phyloP scores from a whole-genome alignment of 2,888 invertebrate species.

The Scaeva pyrastri region DNA sequence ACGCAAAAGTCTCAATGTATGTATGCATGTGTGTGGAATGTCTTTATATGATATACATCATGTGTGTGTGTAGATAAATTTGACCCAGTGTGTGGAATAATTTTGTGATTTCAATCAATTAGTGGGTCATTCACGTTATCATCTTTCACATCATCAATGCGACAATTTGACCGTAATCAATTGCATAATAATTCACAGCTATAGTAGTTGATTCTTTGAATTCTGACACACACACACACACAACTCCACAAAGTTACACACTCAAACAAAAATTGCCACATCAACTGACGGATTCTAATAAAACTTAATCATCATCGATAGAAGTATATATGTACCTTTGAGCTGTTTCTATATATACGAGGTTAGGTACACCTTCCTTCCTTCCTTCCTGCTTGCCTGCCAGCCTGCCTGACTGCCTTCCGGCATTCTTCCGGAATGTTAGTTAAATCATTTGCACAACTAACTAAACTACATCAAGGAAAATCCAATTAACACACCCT shows the following conservation, averaged over 20 bases:
- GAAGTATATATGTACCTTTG: not conserved
- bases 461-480: constrained; percentile 6
- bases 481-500: constrained; percentile 58
- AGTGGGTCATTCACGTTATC: constrained; percentile 8
- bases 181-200: constrained; percentile 31
- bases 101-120: constrained; percentile 28
- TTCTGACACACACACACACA: not conserved
- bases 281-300: not conserved
- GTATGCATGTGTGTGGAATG: no score
- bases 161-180: constrained; percentile 24
- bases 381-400: not conserved
- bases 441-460: constrained; percentile 26
- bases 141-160: constrained; percentile 12
- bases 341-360: not conserved
- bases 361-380: constrained; percentile 31
- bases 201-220: not conserved
- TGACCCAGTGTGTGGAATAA: constrained; percentile 7
- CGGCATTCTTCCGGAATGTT: not conserved
- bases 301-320: constrained; percentile 19
- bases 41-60: not conserved
- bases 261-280: not conserved
- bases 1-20: no score
- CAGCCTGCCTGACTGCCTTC: not conserved
- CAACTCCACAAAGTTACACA: not conserved
- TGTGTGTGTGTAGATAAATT: not conserved